Evolutionary conservation across 2,797 vertebrate species (phyloP).

Genomic region (Meriones psammophilus): DNA sequence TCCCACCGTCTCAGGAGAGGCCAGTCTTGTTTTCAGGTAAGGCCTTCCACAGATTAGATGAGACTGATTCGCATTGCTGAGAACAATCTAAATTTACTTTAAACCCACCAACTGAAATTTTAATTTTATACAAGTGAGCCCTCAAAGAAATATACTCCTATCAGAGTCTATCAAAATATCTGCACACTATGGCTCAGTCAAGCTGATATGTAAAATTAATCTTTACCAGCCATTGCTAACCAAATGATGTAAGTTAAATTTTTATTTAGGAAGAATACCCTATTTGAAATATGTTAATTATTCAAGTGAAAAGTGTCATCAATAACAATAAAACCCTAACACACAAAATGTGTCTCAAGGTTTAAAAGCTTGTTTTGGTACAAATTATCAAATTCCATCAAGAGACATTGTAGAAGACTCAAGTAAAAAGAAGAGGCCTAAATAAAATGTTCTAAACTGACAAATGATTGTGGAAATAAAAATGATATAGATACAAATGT

Average conservation of each 20-base stretch:
- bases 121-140: not conserved
- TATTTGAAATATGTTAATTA: constrained; percentile 12
- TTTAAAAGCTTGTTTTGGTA: not conserved
- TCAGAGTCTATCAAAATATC: not conserved
- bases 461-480: constrained; percentile 47
- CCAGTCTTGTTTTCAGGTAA: not conserved
- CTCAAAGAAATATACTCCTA: not conserved
- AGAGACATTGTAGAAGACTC: not conserved
- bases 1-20: not conserved
- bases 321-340: not conserved
- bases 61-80: not conserved
- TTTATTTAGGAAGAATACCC: not conserved
- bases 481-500: not conserved
- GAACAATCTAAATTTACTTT: not conserved
- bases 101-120: not conserved
- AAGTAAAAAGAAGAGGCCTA: not conserved
- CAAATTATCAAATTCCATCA: not conserved
- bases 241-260: not conserved
- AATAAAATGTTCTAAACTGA: not conserved
- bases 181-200: not conserved
- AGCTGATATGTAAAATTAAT: not conserved
- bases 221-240: not conserved
- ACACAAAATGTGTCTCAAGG: not conserved
- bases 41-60: not conserved
- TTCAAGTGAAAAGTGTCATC: not conserved